Percentiles rank a stretch among this genome's conserved stretches.
phyloP scores from a whole-genome alignment of 2,113 vertebrate genomes.

The Rhinichthys klamathensis region DNA sequence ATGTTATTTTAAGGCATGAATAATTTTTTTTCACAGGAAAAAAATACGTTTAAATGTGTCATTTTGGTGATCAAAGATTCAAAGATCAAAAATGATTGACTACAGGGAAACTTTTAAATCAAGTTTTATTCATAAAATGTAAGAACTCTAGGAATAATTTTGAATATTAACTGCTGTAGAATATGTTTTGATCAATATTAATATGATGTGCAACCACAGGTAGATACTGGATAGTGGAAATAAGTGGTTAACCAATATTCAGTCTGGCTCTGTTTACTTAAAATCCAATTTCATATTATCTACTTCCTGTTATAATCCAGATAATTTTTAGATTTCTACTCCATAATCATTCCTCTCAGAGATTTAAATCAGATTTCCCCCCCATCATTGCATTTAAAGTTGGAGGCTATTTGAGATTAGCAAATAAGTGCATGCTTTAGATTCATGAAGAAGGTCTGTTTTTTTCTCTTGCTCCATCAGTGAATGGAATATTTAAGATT shows the following conservation, averaged over 20 bases:
- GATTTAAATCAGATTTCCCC: not conserved
- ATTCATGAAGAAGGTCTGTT: slow-evolving; percentile 10
- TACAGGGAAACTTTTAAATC: not conserved
- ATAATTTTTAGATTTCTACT: not conserved
- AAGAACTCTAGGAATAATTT: not conserved
- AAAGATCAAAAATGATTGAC: no score
- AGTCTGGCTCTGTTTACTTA: not conserved
- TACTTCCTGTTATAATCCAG: not conserved
- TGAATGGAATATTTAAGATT: not conserved
- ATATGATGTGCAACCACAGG: not conserved
- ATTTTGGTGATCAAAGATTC: no score
- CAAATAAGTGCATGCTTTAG: not conserved
- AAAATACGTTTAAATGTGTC: no score
- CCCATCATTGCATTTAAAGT: not conserved
- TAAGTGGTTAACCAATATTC: not conserved
- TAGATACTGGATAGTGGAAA: not conserved
- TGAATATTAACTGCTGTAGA: not conserved
- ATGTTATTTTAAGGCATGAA: no score
- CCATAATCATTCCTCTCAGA: not conserved
- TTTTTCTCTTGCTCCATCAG: slow-evolving; percentile 8
- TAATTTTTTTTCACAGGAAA: no score
- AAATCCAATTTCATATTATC: slow-evolving; percentile 13
- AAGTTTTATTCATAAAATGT: not conserved
- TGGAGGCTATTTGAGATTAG: not conserved
- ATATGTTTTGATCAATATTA: not conserved